Evolutionary conservation across 2,113 vertebrate genomes (phyloP), one percentile per base, ranked within the genome.

Genomic region (Platichthys flesus): DNA sequence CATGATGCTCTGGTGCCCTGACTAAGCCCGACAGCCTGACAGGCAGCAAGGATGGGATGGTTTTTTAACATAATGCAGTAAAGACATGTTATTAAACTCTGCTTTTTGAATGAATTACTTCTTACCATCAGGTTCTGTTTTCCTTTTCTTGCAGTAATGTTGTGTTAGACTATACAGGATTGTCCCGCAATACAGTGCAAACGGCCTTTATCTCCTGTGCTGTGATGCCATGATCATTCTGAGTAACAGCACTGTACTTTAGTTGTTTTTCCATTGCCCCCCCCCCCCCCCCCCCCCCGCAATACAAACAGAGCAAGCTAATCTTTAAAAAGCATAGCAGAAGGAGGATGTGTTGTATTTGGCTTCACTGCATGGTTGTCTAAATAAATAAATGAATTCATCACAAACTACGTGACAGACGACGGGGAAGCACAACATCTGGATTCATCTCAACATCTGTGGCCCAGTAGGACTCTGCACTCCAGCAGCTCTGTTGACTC

Each of bases 21-120:
- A 84, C 74, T 76, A 63, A 83, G 71, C 52, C 71, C 61, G 84
- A 88, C 82, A 69, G 58, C 54, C 77, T 79, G 84, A 82, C 77
- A 56, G 56, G 10, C 14, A 3, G 37, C 9, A 23, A 23, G 23
- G 35, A 37, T 37, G 9, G 2, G 9, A 37, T 37, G 0, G 35
- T 9, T 37, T 37, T 37, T 37, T 0, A 2, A 37, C 35, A 37
- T 37, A 2, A 37, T 37, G 35, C 35, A 37, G 35, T 9, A 9
- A 37, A 37, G 8, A 37, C 8, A 37, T 47, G 0, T 47, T 47
- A 47, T 47, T 47, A 47, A 4, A 31, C 31, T 31, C 31, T 7
- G 1, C 31, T 31, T 31, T 31, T 31, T 31, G 31, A 31, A 31
- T 31, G 31, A 31, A 14, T 14, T 47, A 14, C 12, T 16, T 47